Evolutionary conservation across 2,113 vertebrate species (phyloP).

Genomic region (Gymnobelideus leadbeateri): DNA sequence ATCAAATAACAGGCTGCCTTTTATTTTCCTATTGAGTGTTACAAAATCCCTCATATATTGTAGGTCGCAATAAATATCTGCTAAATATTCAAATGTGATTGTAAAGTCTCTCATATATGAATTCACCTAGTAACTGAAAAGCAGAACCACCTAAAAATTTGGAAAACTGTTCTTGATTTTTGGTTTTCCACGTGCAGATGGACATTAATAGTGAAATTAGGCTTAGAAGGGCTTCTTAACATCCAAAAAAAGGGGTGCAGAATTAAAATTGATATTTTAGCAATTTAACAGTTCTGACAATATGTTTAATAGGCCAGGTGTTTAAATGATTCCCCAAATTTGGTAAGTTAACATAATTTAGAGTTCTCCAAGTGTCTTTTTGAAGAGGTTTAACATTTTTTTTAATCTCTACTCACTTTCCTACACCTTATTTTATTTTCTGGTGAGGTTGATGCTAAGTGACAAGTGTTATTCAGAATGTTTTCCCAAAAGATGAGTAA

Average conservation of each 20-base stretch:
- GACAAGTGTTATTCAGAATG: not conserved
- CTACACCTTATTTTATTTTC: not conserved
- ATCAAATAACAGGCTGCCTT: not conserved
- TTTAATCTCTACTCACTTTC: not conserved
- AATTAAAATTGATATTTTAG: slow-evolving; percentile 22
- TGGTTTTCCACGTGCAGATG: not conserved
- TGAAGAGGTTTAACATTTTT: slow-evolving; percentile 9
- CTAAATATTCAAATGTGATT: not conserved
- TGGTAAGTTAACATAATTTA: not conserved
- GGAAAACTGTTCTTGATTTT: not conserved
- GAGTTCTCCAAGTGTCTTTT: slow-evolving; percentile 13
- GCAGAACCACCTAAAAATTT: not conserved
- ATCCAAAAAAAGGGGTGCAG: not conserved
- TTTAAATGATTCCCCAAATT: slow-evolving; percentile 17
- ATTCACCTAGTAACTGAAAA: not conserved
- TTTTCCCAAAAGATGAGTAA: not conserved
- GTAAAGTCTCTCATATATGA: not conserved
- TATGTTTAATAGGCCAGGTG: not conserved
- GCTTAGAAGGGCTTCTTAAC: not conserved
- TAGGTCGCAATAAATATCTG: not conserved
- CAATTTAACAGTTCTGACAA: not conserved
- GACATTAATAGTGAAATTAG: not conserved
- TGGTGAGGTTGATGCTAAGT: not conserved
- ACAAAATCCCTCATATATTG: not conserved
- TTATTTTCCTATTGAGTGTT: not conserved